A percentile compares a stretch with the other conserved stretches of the same genome.
phyloP scores from a whole-genome alignment of 2,888 invertebrate species.

The Epiblema foenella region DNA sequence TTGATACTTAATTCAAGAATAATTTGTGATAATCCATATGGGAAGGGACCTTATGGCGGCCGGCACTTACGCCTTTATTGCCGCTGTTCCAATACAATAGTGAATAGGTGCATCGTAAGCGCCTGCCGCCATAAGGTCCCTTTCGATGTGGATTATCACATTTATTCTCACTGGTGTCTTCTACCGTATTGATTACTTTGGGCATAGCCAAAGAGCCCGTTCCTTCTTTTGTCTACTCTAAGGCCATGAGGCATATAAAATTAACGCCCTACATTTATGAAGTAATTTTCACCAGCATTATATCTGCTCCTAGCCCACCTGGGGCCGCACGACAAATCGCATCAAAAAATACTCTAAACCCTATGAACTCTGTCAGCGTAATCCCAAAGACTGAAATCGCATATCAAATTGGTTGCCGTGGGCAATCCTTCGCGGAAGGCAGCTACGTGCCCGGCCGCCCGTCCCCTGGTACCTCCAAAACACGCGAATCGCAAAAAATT shows the following conservation, averaged over 20 bases:
- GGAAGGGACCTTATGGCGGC: too few species aligned
- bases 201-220: too few species aligned
- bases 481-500: conserved; percentile 40
- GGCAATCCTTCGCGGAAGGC: conserved; percentile 50
- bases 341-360: not conserved
- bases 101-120: too few species aligned
- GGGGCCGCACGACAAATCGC: not conserved
- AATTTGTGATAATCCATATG: too few species aligned
- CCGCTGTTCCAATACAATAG: too few species aligned
- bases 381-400: not conserved
- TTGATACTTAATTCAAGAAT: too few species aligned
- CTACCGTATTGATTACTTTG: too few species aligned
- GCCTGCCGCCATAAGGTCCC: too few species aligned
- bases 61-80: too few species aligned
- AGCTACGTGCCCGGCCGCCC: conserved; percentile 49
- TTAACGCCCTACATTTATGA: not conserved
- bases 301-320: conserved; percentile 16
- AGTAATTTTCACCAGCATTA: not conserved
- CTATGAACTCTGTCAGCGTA: not conserved
- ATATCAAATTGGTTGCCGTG: not conserved
- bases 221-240: not conserved
- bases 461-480: conserved; percentile 41
- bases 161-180: too few species aligned
- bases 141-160: too few species aligned
- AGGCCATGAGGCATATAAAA: not conserved